These are phyloP conservation scores for Lepeophtheirus nordmannii DNA, from an alignment of 2,888 invertebrate genomes.

Conservation along the genomic window DNA sequence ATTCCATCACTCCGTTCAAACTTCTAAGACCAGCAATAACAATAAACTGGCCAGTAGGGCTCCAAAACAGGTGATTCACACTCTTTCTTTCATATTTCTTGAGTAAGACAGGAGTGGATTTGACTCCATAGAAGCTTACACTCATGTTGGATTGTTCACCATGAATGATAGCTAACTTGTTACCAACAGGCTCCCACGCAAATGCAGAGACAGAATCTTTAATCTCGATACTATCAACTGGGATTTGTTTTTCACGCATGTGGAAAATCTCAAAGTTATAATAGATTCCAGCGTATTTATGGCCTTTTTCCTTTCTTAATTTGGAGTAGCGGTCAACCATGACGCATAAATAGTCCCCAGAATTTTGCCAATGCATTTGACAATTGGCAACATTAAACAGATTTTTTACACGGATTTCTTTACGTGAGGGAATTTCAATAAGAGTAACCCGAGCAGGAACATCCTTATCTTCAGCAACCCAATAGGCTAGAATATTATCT, in stretches of 20 bases:
- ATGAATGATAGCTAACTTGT: conserved; percentile 89
- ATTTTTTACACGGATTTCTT: conserved; percentile 79
- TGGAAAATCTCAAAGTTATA: conserved; percentile 98
- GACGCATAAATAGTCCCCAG: conserved; percentile 90
- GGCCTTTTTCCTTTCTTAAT: conserved; percentile 64
- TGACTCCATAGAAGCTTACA: conserved; percentile 82
- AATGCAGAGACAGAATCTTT: conserved; percentile 71
- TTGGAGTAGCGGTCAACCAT: conserved; percentile 79
- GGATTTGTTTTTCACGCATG: conserved; percentile 91
- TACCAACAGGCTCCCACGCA: conserved; percentile 94
- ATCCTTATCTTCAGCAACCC: conserved; percentile 94
- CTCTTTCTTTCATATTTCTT: conserved; percentile 57
- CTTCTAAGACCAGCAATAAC: conserved; percentile 74
- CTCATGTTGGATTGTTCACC: conserved; percentile 70
- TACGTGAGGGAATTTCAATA: conserved; percentile 68
- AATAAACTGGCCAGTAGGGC: conserved; percentile 84
- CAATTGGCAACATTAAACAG: conserved; percentile 95
- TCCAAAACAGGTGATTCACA: conserved; percentile 82
- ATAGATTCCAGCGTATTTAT: conserved; percentile 85
- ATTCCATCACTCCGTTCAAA: conserved; percentile 77
- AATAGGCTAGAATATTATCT: conserved; percentile 87
- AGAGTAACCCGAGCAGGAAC: conserved; percentile 88
- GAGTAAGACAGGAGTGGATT: conserved; percentile 32
- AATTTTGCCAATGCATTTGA: conserved; percentile 97
- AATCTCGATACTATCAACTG: conserved; percentile 81